Conservation (phyloP, 2,797 vertebrate genomes). For the Coregonus ussuriensis region DNA sequence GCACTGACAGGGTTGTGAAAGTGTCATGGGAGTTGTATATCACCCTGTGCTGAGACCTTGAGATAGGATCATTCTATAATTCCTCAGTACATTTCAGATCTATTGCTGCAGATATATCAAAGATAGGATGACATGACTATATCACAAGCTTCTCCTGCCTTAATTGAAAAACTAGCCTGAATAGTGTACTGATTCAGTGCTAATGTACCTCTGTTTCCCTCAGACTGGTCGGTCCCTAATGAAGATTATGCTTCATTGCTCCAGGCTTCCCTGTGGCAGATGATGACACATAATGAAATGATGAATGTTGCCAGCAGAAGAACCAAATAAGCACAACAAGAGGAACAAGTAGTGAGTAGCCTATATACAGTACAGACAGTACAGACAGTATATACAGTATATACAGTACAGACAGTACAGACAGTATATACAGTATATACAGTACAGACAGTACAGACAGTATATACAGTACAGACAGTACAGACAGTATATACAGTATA, state of each 20-base stretch:
- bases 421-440: too few relatives aligned
- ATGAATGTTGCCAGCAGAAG: slow-evolving; percentile 9
- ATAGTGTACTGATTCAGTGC: neutral
- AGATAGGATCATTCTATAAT: neutral
- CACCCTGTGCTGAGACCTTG: neutral
- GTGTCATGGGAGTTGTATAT: neutral
- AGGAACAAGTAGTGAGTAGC: neutral
- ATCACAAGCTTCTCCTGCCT: neutral
- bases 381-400: neutral
- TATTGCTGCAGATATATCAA: neutral
- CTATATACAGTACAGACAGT: neutral
- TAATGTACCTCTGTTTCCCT: slow-evolving; percentile 1
- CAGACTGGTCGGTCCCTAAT: neutral
- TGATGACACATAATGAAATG: slow-evolving; percentile 61
- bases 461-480: too few relatives aligned
- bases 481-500: too few relatives aligned
- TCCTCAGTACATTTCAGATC: neutral
- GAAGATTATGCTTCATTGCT: slow-evolving; percentile 14
- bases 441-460: too few relatives aligned
- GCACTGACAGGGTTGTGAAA: neutral
- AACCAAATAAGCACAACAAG: slow-evolving; percentile 4
- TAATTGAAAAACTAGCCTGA: neutral
- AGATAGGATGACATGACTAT: neutral
- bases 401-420: neutral
- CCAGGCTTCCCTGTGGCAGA: slow-evolving; percentile 19